Evolutionary conservation across 64 coral and sea anemone species (phyloP).

Genomic region (Montipora foliosa): DNA sequence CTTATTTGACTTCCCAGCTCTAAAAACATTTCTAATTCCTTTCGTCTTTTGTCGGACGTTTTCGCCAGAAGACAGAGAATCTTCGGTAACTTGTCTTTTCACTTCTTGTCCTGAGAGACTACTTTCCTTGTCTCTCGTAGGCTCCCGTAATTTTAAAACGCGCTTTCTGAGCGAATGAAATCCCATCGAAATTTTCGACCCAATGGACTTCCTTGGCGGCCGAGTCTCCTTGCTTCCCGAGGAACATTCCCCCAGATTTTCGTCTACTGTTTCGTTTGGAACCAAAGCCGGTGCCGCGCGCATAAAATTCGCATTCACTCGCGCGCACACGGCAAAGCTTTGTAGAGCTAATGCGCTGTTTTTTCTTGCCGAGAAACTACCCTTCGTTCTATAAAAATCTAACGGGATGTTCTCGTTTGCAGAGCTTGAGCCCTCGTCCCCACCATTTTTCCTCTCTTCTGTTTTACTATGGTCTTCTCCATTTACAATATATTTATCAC

Average conservation of each 20-base stretch:
- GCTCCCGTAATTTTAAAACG: background rate
- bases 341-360: slow-evolving; percentile 4
- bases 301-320: slow-evolving; percentile 42
- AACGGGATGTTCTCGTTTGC: slow-evolving; percentile 2
- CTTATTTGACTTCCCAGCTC: background rate
- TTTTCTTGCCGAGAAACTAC: background rate
- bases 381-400: background rate
- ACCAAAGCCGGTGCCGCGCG: background rate
- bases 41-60: background rate
- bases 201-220: background rate
- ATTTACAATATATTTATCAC: background rate
- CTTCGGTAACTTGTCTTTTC: background rate
- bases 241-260: background rate
- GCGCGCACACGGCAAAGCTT: slow-evolving; percentile 29
- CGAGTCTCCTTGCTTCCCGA: background rate
- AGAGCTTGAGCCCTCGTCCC: background rate
- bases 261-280: background rate
- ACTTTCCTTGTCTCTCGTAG: background rate
- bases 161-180: background rate
- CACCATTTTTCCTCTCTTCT: background rate
- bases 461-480: background rate
- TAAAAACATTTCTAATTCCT: background rate
- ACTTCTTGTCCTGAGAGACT: background rate
- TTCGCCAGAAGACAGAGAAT: background rate
- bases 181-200: background rate